A percentile compares a stretch with the other conserved stretches of the same genome.
Evolutionary conservation across 2,888 invertebrate genomes (phyloP).

Genomic region (Oxytorus armatus): DNA sequence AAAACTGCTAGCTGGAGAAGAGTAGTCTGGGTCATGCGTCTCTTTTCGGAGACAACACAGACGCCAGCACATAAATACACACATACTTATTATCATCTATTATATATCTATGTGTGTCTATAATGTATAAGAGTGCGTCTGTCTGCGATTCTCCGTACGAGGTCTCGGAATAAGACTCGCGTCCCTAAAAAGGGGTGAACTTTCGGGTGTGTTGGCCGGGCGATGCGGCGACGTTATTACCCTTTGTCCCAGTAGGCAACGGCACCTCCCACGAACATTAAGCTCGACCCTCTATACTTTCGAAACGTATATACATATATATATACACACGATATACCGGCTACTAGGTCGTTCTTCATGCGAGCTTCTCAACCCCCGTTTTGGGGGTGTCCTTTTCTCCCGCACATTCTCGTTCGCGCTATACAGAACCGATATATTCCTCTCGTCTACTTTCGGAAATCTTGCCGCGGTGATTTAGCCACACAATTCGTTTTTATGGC

Average conservation of each 20-base stretch:
- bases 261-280: constrained; percentile 65
- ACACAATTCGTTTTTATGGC: constrained; percentile 76
- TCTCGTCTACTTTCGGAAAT: constrained; percentile 70
- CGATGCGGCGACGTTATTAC: constrained; percentile 69
- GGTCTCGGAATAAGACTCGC: constrained; percentile 64
- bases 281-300: constrained; percentile 52
- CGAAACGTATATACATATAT: constrained; percentile 26
- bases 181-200: constrained; percentile 67
- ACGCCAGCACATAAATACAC: constrained; percentile 11
- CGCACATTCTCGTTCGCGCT: constrained; percentile 37
- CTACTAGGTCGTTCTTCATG: constrained; percentile 67
- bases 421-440: constrained; percentile 58
- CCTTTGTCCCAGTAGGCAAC: constrained; percentile 69
- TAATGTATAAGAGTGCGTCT: constrained; percentile 49
- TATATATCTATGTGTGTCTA: constrained; percentile 16
- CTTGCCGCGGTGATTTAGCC: constrained; percentile 74
- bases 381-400: constrained; percentile 41
- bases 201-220: constrained; percentile 53
- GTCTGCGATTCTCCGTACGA: constrained; percentile 56
- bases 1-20: constrained; percentile 27
- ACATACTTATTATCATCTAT: constrained; percentile 9
- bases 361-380: constrained; percentile 50
- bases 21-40: constrained; percentile 56
- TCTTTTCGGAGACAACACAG: constrained; percentile 44
- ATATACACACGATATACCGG: constrained; percentile 48